Conservation (phyloP, 2,113 vertebrate species). For the Microtus pennsylvanicus region DNA sequence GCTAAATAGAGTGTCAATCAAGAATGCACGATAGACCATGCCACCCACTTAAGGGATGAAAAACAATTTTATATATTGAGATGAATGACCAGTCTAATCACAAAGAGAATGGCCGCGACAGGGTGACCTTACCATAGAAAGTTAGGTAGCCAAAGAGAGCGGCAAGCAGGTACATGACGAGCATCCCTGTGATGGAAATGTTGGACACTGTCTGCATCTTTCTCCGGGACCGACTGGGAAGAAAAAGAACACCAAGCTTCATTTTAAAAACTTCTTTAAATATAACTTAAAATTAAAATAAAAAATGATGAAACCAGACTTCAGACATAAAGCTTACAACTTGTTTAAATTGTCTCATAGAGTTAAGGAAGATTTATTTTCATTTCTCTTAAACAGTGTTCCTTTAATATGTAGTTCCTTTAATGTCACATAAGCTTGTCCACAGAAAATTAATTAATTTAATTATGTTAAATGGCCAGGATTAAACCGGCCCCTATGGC, state of each 20-base stretch:
- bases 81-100: neutral
- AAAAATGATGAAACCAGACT: neutral
- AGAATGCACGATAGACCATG: neutral
- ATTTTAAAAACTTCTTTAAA: neutral
- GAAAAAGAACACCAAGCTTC: constrained; percentile 43
- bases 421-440: neutral
- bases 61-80: neutral
- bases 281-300: constrained; percentile 12
- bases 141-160: constrained; percentile 97
- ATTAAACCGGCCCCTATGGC: neutral
- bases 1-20: neutral
- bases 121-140: constrained; percentile 92
- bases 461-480: neutral
- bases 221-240: constrained; percentile 90
- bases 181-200: constrained; percentile 96
- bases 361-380: neutral
- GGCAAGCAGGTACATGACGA: constrained; percentile 96
- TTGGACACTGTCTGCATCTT: constrained; percentile 98
- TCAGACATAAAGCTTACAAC: neutral
- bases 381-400: constrained; percentile 7
- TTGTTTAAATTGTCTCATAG: constrained; percentile 38
- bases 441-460: constrained; percentile 1
- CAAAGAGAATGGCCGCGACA: constrained; percentile 42
- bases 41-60: neutral
- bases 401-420: neutral